phyloP scores from a whole-genome alignment of 2,797 vertebrate species.

The Oreochromis mossambicus region DNA sequence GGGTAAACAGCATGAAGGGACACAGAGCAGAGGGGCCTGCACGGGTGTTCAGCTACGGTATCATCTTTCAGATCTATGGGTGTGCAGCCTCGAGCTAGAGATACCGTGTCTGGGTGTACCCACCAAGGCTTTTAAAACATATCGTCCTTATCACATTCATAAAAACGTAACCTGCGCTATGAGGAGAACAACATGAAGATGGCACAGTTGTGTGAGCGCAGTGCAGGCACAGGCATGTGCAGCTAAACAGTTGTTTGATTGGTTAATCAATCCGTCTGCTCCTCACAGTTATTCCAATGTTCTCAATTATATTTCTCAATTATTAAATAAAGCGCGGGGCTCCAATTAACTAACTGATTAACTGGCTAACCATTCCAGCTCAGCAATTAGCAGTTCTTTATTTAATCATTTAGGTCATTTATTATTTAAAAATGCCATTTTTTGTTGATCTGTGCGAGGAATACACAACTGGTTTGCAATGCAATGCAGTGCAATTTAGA shows the following conservation, averaged over 20 bases:
- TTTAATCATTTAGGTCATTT: neutral
- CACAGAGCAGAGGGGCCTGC: conserved; percentile 51
- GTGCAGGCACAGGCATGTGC: neutral
- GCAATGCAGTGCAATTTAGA: neutral
- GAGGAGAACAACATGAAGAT: neutral
- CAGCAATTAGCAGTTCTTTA: neutral
- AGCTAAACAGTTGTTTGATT: neutral
- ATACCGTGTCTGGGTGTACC: conserved; percentile 34
- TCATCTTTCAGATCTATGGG: conserved; percentile 67
- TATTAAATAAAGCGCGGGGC: neutral
- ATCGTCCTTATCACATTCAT: conserved; percentile 13
- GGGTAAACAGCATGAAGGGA: conserved; percentile 66
- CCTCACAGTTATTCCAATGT: neutral
- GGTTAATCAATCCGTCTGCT: neutral
- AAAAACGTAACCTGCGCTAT: neutral
- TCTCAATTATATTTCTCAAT: neutral
- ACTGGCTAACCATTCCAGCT: neutral
- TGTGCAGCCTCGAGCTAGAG: conserved; percentile 30
- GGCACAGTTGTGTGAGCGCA: neutral
- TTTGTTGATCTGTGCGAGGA: neutral
- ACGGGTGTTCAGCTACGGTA: conserved; percentile 43
- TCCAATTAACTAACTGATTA: neutral
- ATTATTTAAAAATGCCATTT: neutral
- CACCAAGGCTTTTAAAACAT: neutral
- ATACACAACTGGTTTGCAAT: neutral